These are phyloP conservation scores for Rhopalosiphum maidis DNA, from an alignment of 1,140 invertebrate genomes.

Conservation along the genomic window DNA sequence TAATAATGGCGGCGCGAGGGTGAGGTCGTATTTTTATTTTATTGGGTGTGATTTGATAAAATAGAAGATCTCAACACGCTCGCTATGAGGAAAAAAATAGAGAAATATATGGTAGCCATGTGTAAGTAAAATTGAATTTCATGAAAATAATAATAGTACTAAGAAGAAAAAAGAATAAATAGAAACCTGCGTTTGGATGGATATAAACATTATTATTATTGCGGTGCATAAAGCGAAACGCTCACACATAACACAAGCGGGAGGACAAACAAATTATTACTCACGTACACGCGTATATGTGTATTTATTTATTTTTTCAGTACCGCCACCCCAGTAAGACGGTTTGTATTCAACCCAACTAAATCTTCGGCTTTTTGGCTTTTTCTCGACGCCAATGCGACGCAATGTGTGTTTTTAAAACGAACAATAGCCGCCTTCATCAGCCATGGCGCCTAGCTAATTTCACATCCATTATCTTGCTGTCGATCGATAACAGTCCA, in stretches of 20 bases:
- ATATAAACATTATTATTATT: slow-evolving; percentile 10
- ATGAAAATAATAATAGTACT: slow-evolving; percentile 12
- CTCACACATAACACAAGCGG: neutral
- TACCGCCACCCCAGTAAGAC: neutral
- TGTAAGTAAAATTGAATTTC: slow-evolving; percentile 10
- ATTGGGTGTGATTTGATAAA: slow-evolving; percentile 17
- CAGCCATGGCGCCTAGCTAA: slow-evolving; percentile 32
- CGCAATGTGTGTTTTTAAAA: neutral
- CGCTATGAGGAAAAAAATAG: neutral
- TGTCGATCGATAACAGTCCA: slow-evolving; percentile 16
- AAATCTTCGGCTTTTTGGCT: neutral
- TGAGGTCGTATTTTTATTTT: slow-evolving; percentile 30
- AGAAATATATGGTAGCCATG: neutral
- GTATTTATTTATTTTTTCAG: neutral
- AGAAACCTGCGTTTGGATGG: neutral
- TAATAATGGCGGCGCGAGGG: neutral
- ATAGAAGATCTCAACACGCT: slow-evolving; percentile 7
- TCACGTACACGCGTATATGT: neutral
- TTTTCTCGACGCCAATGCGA: neutral
- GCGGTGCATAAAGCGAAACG: neutral
- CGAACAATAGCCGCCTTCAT: neutral
- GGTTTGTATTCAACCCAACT: neutral
- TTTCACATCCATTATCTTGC: neutral
- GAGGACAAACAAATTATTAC: neutral
- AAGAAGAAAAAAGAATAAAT: neutral